Evolutionary conservation across 2,797 vertebrate species (phyloP).

Genomic region (Brotogeris chrysoptera): DNA sequence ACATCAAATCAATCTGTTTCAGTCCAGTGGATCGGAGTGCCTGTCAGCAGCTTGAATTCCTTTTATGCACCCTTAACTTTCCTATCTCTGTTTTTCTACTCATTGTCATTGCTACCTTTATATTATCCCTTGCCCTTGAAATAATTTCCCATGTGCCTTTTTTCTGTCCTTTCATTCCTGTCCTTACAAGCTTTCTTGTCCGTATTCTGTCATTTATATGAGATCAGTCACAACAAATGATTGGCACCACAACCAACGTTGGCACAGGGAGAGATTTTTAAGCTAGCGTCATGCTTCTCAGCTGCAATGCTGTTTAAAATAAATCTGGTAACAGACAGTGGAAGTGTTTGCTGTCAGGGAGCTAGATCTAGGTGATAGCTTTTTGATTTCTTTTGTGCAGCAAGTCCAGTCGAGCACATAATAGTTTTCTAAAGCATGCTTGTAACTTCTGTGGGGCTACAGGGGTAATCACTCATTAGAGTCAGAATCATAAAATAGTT

Average conservation of each 20-base stretch:
- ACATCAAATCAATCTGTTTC: not conserved
- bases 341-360: not conserved
- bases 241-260: not conserved
- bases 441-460: not conserved
- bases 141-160: not conserved
- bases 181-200: not conserved
- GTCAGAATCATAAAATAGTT: not conserved
- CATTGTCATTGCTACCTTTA: not conserved
- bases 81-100: not conserved
- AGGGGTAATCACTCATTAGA: not conserved
- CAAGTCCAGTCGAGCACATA: not conserved
- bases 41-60: not conserved
- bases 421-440: not conserved
- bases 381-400: not conserved
- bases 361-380: not conserved
- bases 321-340: not conserved
- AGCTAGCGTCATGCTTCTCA: not conserved
- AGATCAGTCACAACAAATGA: slow-evolving; percentile 2
- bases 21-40: not conserved
- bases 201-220: not conserved
- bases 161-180: not conserved
- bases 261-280: not conserved
- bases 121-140: not conserved
- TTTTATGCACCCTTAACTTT: not conserved
- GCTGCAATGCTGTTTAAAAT: slow-evolving; percentile 20